Percentiles rank a stretch among this genome's conserved stretches.
Conservation (phyloP, 2,113 vertebrate genomes). For the Oreotrochilus melanogaster region DNA sequence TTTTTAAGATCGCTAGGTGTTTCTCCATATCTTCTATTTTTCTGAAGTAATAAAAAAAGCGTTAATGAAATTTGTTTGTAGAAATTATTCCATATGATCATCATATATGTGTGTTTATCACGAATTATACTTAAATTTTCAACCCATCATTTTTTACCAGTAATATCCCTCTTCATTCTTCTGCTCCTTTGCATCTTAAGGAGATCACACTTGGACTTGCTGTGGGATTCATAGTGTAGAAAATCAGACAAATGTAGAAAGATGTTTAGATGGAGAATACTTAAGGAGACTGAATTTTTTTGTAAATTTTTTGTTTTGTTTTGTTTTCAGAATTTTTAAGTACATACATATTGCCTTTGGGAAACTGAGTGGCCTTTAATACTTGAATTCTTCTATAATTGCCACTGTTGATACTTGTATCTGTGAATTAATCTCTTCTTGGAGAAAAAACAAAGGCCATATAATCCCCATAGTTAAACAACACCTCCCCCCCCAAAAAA, state of each 20-base stretch:
- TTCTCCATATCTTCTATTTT: background rate
- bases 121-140: background rate
- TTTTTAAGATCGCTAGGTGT: background rate
- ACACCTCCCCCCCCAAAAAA: background rate
- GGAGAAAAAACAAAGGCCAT: background rate
- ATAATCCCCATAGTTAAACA: background rate
- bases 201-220: background rate
- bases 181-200: background rate
- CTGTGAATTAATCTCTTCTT: background rate
- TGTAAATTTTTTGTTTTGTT: too few relatives aligned
- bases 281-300: background rate
- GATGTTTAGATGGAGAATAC: background rate
- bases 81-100: background rate
- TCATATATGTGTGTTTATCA: background rate
- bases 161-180: background rate
- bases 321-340: background rate
- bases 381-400: background rate
- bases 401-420: background rate
- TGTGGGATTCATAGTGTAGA: background rate
- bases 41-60: background rate
- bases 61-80: background rate
- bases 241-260: background rate
- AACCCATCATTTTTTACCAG: background rate
- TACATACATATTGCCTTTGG: background rate
- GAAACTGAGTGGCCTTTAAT: background rate